Evolutionary conservation across 2,888 invertebrate genomes (phyloP).

Genomic region (Invenusta paracnida): DNA sequence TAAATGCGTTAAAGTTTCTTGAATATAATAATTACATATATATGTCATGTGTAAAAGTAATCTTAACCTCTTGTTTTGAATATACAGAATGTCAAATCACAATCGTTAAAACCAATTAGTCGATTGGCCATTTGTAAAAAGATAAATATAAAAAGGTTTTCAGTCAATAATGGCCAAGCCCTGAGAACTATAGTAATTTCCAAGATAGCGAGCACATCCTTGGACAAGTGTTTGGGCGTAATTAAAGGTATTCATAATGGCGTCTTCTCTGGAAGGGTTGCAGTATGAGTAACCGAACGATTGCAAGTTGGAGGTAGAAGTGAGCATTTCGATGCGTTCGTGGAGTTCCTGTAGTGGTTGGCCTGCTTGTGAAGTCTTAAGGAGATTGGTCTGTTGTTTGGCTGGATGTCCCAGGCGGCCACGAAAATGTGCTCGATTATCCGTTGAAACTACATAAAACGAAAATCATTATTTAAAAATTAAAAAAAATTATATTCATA

Average conservation of each 20-base stretch:
- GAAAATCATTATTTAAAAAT: no score
- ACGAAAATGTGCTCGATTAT: slow-evolving; percentile 1
- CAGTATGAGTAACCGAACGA: neutral
- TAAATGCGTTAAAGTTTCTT: no score
- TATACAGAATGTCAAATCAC: no score
- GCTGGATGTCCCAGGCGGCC: neutral
- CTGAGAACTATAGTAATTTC: neutral
- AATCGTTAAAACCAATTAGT: no score
- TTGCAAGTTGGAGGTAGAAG: neutral
- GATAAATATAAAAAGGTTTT: no score
- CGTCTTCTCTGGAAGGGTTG: neutral
- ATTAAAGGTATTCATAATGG: neutral
- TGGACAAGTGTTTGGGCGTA: neutral
- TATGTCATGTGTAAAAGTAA: no score
- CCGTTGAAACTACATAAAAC: neutral
- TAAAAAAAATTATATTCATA: no score
- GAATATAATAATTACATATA: no score
- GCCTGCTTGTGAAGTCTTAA: neutral
- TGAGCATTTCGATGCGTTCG: neutral
- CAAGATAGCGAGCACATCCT: neutral
- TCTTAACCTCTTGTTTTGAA: no score
- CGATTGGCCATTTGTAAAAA: no score
- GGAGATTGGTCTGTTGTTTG: neutral
- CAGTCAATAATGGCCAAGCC: neutral
- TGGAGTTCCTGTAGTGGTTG: neutral